phyloP scores from a whole-genome alignment of 2,888 invertebrate species.

The Laspeyria flexula region DNA sequence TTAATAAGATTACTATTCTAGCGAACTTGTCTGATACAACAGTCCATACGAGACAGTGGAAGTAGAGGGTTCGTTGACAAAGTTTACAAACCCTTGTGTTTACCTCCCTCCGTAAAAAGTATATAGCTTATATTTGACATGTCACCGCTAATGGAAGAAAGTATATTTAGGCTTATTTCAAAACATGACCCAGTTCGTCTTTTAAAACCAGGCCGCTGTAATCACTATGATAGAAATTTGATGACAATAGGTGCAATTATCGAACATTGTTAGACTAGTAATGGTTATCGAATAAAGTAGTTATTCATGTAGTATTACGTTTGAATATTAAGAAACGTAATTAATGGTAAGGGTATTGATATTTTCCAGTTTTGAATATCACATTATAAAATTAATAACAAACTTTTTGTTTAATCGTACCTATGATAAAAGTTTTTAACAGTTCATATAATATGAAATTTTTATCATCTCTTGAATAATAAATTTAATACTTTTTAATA shows the following conservation, averaged over 20 bases:
- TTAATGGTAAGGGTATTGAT: too few species aligned
- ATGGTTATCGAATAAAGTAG: background rate
- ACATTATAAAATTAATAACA: too few species aligned
- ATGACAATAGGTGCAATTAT: slow-evolving; percentile 1
- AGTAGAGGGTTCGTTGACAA: slow-evolving; percentile 59
- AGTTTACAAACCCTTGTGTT: slow-evolving; percentile 62
- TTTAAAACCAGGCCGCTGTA: slow-evolving; percentile 53
- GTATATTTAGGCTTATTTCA: slow-evolving; percentile 55
- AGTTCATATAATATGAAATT: too few species aligned
- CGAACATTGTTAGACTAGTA: background rate
- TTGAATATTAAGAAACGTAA: too few species aligned
- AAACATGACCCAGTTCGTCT: slow-evolving; percentile 64
- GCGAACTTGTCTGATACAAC: slow-evolving; percentile 30
- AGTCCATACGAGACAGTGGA: slow-evolving; percentile 43
- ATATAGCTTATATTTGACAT: slow-evolving; percentile 60
- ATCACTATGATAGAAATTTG: slow-evolving; percentile 31
- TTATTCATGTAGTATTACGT: background rate
- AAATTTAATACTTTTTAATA: too few species aligned
- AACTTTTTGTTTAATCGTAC: too few species aligned
- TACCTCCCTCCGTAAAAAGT: slow-evolving; percentile 45
- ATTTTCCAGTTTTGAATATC: too few species aligned
- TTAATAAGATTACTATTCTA: slow-evolving; percentile 15
- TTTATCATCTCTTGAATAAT: too few species aligned
- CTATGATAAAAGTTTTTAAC: too few species aligned
- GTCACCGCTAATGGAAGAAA: slow-evolving; percentile 69